These are phyloP conservation scores for Fregata magnificens DNA, from an alignment of 2,113 vertebrate genomes.

Conservation along the genomic window DNA sequence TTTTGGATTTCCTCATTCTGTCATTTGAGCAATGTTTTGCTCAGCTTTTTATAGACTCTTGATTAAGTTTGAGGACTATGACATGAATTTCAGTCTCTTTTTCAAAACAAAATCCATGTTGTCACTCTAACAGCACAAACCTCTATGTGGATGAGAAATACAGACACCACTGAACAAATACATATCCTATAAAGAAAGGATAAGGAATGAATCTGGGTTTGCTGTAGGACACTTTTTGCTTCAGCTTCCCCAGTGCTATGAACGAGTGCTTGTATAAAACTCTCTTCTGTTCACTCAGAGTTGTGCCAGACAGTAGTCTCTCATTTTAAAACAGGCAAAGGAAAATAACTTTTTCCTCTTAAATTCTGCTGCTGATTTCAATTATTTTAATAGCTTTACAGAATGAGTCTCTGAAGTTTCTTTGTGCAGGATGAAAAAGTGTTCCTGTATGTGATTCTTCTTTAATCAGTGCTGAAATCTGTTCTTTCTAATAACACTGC, in stretches of 20 bases:
- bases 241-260: not conserved
- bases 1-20: not conserved
- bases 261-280: not conserved
- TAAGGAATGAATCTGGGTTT: not conserved
- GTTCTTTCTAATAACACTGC: not conserved
- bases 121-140: not conserved
- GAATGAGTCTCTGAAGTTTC: not conserved
- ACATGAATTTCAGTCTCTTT: not conserved
- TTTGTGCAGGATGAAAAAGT: not conserved
- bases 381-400: not conserved
- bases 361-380: not conserved
- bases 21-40: not conserved
- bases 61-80: not conserved
- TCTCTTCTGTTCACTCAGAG: not conserved
- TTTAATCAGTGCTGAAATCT: not conserved
- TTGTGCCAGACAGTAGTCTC: not conserved
- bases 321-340: not conserved
- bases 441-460: not conserved
- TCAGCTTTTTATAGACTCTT: not conserved
- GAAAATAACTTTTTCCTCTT: not conserved
- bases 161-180: not conserved
- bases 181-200: not conserved
- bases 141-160: not conserved
- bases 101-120: not conserved
- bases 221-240: not conserved